These are phyloP conservation scores for Pristionchus entomophagus DNA, from an alignment of 2,888 invertebrate genomes.

Conservation along the genomic window DNA sequence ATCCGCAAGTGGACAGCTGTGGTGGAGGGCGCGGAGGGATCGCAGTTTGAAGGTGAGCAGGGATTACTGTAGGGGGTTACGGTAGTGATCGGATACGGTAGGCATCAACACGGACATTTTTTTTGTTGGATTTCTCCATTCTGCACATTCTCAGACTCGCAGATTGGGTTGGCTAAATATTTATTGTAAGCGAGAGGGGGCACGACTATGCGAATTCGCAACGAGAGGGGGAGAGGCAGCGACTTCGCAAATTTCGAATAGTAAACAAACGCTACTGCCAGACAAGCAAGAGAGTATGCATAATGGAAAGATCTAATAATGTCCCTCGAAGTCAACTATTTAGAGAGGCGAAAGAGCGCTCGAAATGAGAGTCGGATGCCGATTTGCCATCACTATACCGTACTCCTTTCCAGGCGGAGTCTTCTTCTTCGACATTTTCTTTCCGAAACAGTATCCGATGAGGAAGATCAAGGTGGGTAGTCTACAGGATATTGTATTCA, in stretches of 20 bases:
- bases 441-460: constrained; percentile 25
- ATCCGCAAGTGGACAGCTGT: constrained; percentile 4
- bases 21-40: constrained; percentile 5
- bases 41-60: constrained; percentile 21
- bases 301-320: neutral
- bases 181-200: neutral
- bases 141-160: too few species aligned
- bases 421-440: constrained; percentile 44
- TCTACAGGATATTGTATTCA: neutral
- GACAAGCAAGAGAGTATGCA: neutral
- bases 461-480: neutral
- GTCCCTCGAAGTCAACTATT: too few species aligned
- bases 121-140: too few species aligned
- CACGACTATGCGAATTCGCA: too few species aligned
- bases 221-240: neutral
- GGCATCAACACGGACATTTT: too few species aligned
- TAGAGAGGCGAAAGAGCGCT: too few species aligned
- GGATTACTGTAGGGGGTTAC: neutral
- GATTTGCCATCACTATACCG: neutral
- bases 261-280: too few species aligned
- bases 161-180: neutral
- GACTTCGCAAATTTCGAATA: neutral
- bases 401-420: neutral
- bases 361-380: neutral
- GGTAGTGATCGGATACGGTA: neutral